Evolutionary conservation across 2,113 vertebrate species (phyloP).

Genomic region (Pedionomus torquatus): DNA sequence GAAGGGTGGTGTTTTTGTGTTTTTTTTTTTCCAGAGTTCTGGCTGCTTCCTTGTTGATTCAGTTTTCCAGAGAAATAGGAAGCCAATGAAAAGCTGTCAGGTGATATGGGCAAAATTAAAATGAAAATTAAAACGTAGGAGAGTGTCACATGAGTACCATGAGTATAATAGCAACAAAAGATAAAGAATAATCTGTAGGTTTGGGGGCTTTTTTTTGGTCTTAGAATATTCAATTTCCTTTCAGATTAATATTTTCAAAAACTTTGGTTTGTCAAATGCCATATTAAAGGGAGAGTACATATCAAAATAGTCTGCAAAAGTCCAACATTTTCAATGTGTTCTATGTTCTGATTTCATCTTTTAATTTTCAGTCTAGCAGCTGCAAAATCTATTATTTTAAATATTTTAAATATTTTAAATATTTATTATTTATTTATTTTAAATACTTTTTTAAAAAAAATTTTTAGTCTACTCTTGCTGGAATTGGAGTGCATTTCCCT

Average conservation of each 20-base stretch:
- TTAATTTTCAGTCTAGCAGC: not conserved
- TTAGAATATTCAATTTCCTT: not conserved
- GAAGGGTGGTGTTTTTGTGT: not conserved
- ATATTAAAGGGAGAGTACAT: not conserved
- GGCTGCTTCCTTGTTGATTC: not conserved
- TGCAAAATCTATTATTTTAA: not conserved
- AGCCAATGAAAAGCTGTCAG: not conserved
- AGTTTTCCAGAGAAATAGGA: not conserved
- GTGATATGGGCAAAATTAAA: not conserved
- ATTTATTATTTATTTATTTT: too few relatives aligned
- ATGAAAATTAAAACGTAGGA: not conserved
- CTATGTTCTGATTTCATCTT: not conserved
- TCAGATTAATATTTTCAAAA: not conserved
- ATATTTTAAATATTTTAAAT: not conserved
- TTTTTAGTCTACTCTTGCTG: not conserved
- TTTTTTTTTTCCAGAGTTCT: not conserved
- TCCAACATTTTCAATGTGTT: not conserved
- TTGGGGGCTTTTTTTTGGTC: accelerated
- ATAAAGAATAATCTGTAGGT: not conserved
- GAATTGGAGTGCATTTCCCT: not conserved
- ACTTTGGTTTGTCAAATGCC: not conserved
- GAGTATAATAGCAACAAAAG: not conserved
- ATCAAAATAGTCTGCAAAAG: not conserved
- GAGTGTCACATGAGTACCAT: not conserved
- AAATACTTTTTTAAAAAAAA: not conserved